phyloP scores from a whole-genome alignment of 1,140 invertebrate genomes.

The Drosophila baimaii region DNA sequence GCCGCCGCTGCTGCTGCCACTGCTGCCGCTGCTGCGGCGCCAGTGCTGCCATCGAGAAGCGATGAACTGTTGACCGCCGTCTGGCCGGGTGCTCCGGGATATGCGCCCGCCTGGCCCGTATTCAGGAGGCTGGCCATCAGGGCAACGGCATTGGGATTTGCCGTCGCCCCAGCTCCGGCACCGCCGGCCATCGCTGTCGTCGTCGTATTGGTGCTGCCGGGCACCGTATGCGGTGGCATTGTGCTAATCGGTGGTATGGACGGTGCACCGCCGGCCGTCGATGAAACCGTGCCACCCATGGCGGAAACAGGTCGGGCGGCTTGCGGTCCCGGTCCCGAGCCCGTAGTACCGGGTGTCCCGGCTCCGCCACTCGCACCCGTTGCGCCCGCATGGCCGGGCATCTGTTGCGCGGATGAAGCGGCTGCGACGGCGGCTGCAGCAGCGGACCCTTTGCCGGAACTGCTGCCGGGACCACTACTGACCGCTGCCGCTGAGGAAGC shows the following conservation, averaged over 20 bases:
- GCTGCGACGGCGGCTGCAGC: slow-evolving; percentile 9
- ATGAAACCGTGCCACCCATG: slow-evolving; percentile 83
- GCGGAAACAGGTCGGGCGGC: slow-evolving; percentile 71
- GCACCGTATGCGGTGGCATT: slow-evolving; percentile 80
- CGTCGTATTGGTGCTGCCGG: slow-evolving; percentile 85
- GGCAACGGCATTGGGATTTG: slow-evolving; percentile 44
- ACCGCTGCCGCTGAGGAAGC: slow-evolving; percentile 80
- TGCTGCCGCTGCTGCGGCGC: slow-evolving; percentile 14
- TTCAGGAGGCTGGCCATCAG: slow-evolving; percentile 61
- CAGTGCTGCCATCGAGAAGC: slow-evolving; percentile 49
- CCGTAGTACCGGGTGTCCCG: slow-evolving; percentile 5
- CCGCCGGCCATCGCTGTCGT: slow-evolving; percentile 71
- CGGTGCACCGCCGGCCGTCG: slow-evolving; percentile 83
- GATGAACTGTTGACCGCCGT: slow-evolving; percentile 54
- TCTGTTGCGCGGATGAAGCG: slow-evolving; percentile 57
- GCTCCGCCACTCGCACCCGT: slow-evolving; percentile 34
- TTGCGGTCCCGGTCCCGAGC: slow-evolving; percentile 4
- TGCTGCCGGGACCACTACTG: slow-evolving; percentile 43
- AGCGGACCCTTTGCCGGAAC: slow-evolving; percentile 15
- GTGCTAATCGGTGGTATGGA: slow-evolving; percentile 85
- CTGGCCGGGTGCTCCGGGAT: slow-evolving; percentile 53
- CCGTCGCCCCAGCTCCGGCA: slow-evolving; percentile 38
- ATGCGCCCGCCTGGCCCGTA: slow-evolving; percentile 59
- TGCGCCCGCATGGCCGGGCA: slow-evolving; percentile 52
- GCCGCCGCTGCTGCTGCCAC: slow-evolving; percentile 45